phyloP scores from a whole-genome alignment of 2,888 invertebrate genomes.

The Eumacrocentrus americanus region DNA sequence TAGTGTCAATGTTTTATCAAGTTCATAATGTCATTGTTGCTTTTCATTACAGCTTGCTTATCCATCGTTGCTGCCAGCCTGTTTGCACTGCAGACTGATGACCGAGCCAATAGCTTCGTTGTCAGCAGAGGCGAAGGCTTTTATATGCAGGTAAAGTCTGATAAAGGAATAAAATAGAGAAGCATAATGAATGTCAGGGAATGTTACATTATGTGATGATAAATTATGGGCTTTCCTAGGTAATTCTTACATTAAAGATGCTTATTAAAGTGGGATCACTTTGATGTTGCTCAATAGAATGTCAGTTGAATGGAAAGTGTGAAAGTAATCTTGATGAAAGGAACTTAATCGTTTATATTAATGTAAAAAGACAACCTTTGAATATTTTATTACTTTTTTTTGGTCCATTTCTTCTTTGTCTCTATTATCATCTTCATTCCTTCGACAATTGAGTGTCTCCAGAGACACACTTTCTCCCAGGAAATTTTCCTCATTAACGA shows the following conservation, averaged over 20 bases:
- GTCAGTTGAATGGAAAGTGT: not conserved
- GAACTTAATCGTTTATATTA: too few species aligned
- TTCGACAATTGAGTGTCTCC: not conserved
- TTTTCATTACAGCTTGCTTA: constrained; percentile 71
- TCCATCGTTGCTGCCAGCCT: constrained; percentile 82
- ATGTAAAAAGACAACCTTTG: not conserved
- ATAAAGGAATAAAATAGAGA: not conserved
- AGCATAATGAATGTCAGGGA: not conserved
- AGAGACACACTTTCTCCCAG: constrained; percentile 6
- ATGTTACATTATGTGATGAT: not conserved
- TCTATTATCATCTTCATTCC: constrained; percentile 9
- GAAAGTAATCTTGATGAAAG: not conserved
- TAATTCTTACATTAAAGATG: not conserved
- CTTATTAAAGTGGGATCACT: too few species aligned
- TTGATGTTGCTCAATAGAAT: too few species aligned
- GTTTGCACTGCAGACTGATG: constrained; percentile 86
- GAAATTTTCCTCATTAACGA: not conserved
- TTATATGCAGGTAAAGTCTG: constrained; percentile 77
- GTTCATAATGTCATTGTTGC: constrained; percentile 7
- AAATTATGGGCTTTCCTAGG: not conserved
- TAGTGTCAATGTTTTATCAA: too few species aligned
- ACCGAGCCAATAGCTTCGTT: constrained; percentile 74
- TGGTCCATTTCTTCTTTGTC: not conserved
- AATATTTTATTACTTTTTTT: not conserved
- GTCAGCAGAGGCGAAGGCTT: constrained; percentile 83